Evolutionary conservation across 2,113 vertebrate genomes (phyloP).

Genomic region (Petroica traversi): DNA sequence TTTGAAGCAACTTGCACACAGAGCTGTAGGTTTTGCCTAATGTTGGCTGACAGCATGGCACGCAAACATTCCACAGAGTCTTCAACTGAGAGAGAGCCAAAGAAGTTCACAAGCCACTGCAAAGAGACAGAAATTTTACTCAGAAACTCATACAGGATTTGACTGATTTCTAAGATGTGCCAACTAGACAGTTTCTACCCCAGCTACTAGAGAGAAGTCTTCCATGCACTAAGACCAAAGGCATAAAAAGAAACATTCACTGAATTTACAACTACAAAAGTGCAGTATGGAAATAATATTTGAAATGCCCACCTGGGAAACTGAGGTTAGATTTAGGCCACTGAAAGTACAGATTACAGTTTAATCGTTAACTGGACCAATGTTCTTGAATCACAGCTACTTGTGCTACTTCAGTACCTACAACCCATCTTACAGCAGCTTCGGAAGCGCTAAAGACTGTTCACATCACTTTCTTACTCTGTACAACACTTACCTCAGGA

Average conservation of each 20-base stretch:
- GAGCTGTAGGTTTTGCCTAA: slow-evolving; percentile 90
- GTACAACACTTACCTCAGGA: slow-evolving; percentile 74
- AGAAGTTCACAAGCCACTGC: slow-evolving; percentile 92
- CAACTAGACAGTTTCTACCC: not conserved
- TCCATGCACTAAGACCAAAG: not conserved
- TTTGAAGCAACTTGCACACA: slow-evolving; percentile 91
- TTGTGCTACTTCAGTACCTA: not conserved
- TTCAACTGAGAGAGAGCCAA: slow-evolving; percentile 88
- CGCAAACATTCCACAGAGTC: slow-evolving; percentile 89
- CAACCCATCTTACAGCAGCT: not conserved
- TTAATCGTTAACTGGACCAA: not conserved
- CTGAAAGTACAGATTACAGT: not conserved
- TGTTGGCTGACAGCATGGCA: slow-evolving; percentile 89
- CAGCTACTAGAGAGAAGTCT: not conserved
- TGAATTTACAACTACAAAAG: not conserved
- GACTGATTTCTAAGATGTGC: not conserved
- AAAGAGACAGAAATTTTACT: not conserved
- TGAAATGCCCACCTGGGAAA: not conserved
- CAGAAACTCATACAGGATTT: not conserved
- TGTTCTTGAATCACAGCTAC: not conserved
- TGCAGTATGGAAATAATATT: not conserved
- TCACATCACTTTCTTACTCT: not conserved
- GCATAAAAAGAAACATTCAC: not conserved
- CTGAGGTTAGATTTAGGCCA: not conserved
- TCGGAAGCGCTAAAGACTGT: not conserved